Percentiles rank a stretch among this genome's conserved stretches.
Conservation (phyloP, 2,113 vertebrate species). For the Okapia johnstoni region DNA sequence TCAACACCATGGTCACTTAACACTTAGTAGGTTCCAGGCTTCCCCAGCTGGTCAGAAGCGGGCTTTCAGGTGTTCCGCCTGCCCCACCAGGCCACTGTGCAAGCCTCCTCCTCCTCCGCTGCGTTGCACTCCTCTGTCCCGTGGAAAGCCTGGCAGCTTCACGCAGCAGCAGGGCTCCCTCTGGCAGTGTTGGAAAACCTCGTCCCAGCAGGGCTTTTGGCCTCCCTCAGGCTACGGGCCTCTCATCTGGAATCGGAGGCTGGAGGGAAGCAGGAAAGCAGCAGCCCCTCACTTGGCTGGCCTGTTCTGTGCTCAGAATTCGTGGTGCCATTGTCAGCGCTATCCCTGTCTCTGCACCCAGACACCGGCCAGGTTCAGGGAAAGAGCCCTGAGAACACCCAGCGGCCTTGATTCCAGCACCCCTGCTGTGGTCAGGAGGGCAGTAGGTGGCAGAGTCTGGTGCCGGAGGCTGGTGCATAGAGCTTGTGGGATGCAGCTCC, state of each 20-base stretch:
- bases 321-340: fast-evolving
- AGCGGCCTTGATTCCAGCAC: neutral
- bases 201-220: neutral
- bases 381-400: neutral
- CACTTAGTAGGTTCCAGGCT: neutral
- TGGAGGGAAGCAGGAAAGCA: neutral
- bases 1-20: neutral
- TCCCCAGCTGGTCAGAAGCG: neutral
- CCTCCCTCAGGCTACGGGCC: neutral
- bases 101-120: fast-evolving
- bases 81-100: neutral
- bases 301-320: neutral
- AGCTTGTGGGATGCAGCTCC: neutral
- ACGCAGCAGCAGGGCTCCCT: neutral
- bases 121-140: neutral
- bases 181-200: no score
- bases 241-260: neutral
- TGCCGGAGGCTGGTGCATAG: fast-evolving
- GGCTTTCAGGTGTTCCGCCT: neutral
- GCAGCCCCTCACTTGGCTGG: fast-evolving
- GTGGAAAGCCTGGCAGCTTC: neutral
- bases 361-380: fast-evolving
- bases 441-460: no score
- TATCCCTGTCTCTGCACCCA: neutral
- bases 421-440: neutral